Evolutionary conservation across 2,797 vertebrate species (phyloP).

Genomic region (Pelobates cultripes): DNA sequence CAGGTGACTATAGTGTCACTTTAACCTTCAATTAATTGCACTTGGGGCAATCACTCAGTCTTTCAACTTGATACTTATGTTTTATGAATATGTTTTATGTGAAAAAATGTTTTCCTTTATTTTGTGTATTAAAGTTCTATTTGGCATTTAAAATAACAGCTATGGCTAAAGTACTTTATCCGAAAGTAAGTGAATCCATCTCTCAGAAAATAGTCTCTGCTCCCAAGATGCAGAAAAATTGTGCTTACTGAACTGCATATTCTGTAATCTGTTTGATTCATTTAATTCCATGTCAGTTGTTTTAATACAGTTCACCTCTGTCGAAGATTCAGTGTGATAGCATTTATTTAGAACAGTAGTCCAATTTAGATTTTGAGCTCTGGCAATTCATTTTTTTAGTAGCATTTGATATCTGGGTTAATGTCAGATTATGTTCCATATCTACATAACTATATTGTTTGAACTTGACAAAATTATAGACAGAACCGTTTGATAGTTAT

Average conservation of each 20-base stretch:
- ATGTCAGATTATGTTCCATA: slow-evolving; percentile 54
- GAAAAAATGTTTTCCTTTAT: slow-evolving; percentile 33
- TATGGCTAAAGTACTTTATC: slow-evolving; percentile 54
- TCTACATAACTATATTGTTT: slow-evolving; percentile 57
- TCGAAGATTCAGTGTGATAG: slow-evolving; percentile 55
- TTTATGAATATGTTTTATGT: slow-evolving; percentile 29
- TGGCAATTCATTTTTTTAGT: slow-evolving; percentile 50
- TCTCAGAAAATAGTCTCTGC: slow-evolving; percentile 48
- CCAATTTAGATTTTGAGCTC: slow-evolving; percentile 53
- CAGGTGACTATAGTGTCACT: too few species aligned
- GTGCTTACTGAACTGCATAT: slow-evolving; percentile 54
- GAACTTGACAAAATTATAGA: slow-evolving; percentile 52
- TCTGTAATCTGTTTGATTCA: slow-evolving; percentile 56
- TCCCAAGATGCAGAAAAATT: slow-evolving; percentile 43
- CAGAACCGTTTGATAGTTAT: slow-evolving; percentile 41
- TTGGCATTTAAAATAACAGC: slow-evolving; percentile 52
- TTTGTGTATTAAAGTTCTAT: slow-evolving; percentile 48
- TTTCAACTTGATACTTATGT: slow-evolving; percentile 10
- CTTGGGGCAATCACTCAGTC: slow-evolving; percentile 5
- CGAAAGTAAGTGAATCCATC: slow-evolving; percentile 54
- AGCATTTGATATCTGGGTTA: slow-evolving; percentile 56
- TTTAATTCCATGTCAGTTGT: slow-evolving; percentile 57
- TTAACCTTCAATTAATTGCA: slow-evolving; percentile 19
- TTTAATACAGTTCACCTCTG: slow-evolving; percentile 56
- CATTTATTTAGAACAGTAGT: slow-evolving; percentile 54